Base-by-base conservation (phyloP, 2,113 vertebrate species). In the Chionis minor region DNA sequence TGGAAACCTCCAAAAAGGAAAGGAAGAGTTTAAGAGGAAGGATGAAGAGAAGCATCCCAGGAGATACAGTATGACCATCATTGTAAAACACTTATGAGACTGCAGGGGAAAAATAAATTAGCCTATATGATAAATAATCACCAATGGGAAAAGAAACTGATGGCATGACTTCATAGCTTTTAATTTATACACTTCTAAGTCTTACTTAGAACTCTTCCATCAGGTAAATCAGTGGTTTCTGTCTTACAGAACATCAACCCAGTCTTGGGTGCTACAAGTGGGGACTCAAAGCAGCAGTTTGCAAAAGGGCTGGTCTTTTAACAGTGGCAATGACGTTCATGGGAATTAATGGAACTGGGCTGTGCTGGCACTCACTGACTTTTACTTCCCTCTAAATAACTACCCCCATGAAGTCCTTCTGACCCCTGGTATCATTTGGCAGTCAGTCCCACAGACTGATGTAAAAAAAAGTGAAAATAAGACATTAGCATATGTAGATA, bases 31-130 rank as follows among this genome's bases (percentile, higher is more conserved):
- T 79, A 52, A 63, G 20, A 40, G 14, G 1, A 59, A 9, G 2
- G 8, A 47, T 8, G 11, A 85, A 81, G 2, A 47, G 5, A 83
- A 59, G 2, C 27, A 2, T 49, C 35, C 13, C 42, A 56, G 62
- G 19, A 14, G 3, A 42, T 6, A 4, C 3, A n/a, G 3, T 51
- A 28, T 0, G 20, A 17, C 2, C 12, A 16, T 27, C 30, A 72
- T 17, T 84, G 27, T 22, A 67, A 75, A 86, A 77, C 14, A n/a
- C 8, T 45, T 71, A 8, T 7, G 28, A 74, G 23, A 15, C 13
- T 9, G 7, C 2, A 5, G 1, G 0, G 15, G 14, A 21, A n/a
- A 33, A 44, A 35, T 42, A 66, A 83, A 91, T 35, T 42, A 1
- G 1, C 32, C 12, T 42, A 3, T 14, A 15, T 30, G 8, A 38